Evolutionary conservation across 2,888 invertebrate species (phyloP).

Genomic region (Lycaena phlaeas): DNA sequence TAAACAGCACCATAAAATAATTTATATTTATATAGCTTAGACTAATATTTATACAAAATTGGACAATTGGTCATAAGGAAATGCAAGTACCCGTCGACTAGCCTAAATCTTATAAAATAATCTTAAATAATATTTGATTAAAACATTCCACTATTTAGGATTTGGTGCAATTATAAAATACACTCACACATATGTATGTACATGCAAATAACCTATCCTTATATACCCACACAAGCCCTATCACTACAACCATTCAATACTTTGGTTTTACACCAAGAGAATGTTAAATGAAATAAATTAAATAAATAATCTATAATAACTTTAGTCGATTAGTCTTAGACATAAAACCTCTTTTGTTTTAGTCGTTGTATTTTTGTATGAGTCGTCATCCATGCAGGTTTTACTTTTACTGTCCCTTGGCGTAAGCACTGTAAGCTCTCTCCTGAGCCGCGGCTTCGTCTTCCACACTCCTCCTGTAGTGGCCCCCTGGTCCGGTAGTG

Average conservation of each 20-base stretch:
- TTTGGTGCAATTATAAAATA: constrained; percentile 19
- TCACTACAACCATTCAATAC: background rate
- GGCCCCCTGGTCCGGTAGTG: constrained; percentile 71
- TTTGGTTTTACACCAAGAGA: background rate
- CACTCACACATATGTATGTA: constrained; percentile 17
- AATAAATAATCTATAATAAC: background rate
- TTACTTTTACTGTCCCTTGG: constrained; percentile 41
- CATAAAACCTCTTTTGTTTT: background rate
- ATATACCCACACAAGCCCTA: background rate
- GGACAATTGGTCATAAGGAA: constrained; percentile 66
- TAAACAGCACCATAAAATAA: constrained; percentile 40
- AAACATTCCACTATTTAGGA: constrained; percentile 5
- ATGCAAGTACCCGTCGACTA: constrained; percentile 72
- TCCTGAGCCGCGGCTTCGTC: constrained; percentile 76
- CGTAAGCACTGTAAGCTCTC: constrained; percentile 74
- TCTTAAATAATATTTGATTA: constrained; percentile 19
- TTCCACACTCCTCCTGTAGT: constrained; percentile 73
- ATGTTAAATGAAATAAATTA: background rate
- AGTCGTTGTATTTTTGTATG: constrained; percentile 49
- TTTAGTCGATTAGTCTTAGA: background rate
- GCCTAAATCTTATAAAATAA: constrained; percentile 38
- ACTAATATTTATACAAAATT: constrained; percentile 57
- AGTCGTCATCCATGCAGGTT: constrained; percentile 44
- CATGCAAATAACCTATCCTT: background rate
- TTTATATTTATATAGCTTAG: constrained; percentile 15